These are phyloP conservation scores for Heterotilapia buettikoferi DNA, from an alignment of 2,113 vertebrate genomes.

Conservation along the genomic window DNA sequence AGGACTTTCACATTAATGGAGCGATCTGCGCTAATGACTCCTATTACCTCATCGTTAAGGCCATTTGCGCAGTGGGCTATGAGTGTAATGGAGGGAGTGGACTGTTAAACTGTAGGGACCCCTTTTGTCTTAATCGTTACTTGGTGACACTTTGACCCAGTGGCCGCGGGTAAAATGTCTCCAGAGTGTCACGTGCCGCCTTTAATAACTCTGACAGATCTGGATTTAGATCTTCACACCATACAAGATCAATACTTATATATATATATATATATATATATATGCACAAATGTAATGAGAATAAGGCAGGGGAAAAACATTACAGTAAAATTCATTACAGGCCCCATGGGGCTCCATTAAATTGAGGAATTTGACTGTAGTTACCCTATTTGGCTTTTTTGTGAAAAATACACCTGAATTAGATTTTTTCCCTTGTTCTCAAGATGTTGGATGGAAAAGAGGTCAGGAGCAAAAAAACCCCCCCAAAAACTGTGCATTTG, in stretches of 20 bases:
- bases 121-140: slow-evolving; percentile 71
- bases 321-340: background rate
- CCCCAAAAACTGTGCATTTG: background rate
- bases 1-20: slow-evolving; percentile 63
- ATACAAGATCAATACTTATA: slow-evolving; percentile 38
- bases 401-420: background rate
- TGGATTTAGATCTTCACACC: slow-evolving; percentile 12
- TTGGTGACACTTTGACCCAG: slow-evolving; percentile 55
- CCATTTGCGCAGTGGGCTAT: slow-evolving; percentile 59
- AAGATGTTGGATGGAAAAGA: background rate
- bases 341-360: background rate
- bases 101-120: slow-evolving; percentile 65
- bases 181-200: slow-evolving; percentile 32
- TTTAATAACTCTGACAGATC: slow-evolving; percentile 44
- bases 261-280: background rate
- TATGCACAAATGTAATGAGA: background rate
- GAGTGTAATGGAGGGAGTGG: slow-evolving; percentile 62
- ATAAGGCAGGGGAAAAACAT: background rate
- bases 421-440: background rate
- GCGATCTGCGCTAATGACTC: slow-evolving; percentile 58
- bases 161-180: slow-evolving; percentile 59
- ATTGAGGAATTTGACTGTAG: background rate
- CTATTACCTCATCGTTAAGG: slow-evolving; percentile 68
- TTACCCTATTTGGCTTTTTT: background rate
- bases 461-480: background rate